phyloP scores from a whole-genome alignment of 2,888 invertebrate species.

The Microctonus brassicae region DNA sequence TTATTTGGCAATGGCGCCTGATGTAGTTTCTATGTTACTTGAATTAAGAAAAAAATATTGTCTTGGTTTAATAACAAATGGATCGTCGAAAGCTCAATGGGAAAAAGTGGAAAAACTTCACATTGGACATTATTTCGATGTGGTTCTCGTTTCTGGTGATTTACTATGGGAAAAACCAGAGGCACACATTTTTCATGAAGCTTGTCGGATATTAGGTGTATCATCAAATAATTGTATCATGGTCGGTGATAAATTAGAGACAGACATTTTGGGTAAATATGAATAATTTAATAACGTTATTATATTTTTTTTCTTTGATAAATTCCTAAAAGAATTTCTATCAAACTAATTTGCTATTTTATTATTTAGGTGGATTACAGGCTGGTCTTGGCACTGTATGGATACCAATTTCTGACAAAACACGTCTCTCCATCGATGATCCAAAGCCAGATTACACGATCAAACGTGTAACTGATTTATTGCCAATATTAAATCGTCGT shows the following conservation, averaged over 20 bases:
- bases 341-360: not conserved
- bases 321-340: too few species aligned
- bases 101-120: conserved; percentile 84
- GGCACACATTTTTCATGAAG: conserved; percentile 84
- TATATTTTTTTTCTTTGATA: conserved; percentile 10
- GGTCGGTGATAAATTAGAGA: conserved; percentile 90
- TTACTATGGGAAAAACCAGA: conserved; percentile 90
- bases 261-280: conserved; percentile 78
- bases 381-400: conserved; percentile 86
- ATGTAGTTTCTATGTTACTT: conserved; percentile 79
- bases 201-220: conserved; percentile 82
- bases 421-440: conserved; percentile 64
- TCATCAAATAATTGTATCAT: conserved; percentile 84
- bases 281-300: not conserved
- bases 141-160: conserved; percentile 86
- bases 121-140: conserved; percentile 81
- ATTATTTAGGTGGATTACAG: conserved; percentile 77
- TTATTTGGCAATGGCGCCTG: conserved; percentile 78
- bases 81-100: conserved; percentile 89
- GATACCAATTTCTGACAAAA: conserved; percentile 75
- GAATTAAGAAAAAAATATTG: conserved; percentile 81
- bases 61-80: conserved; percentile 87
- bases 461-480: conserved; percentile 76
- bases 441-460: conserved; percentile 78
- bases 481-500: conserved; percentile 71